Evolutionary conservation across 1,140 invertebrate species (phyloP), one percentile per base, ranked within the genome.

Genomic region (Agraylea sexmaculata): DNA sequence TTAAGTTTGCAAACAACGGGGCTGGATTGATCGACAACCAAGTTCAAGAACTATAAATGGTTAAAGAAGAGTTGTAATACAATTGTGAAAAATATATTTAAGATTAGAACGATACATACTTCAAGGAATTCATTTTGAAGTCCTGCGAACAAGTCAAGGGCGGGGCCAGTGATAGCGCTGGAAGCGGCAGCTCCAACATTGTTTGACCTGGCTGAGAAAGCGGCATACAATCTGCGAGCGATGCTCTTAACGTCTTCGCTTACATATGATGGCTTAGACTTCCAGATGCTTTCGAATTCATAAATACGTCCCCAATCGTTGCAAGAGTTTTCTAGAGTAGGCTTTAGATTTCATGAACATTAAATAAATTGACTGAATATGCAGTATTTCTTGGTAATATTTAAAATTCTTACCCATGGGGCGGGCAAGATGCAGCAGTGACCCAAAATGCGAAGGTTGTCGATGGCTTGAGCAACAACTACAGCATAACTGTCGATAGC

Each of bases 141-240:
- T 2, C 23, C 8, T 29, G 30, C 18, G 43, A 49, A 5, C 36
- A 49, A 43, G 18, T 10, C n/a, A 2, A 31, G 5, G 22, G 43
- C 43, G 19, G 31, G 23, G 11, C 7, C 20, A 8, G 47, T 49
- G 11, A 43, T 37, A 27, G 47, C 47, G 22, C 40, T 43, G 37
- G 47, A 45, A n/a, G 41, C 47, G 3, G 47, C 47, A 37, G 47
- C 47, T 32, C 47, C 47, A 22, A 49, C 47, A 22, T 49, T 45
- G 47, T 49, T 49, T 27, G 40, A 25, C 40, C 43, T 42, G 21
- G 47, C 25, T 7, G 19, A 33, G 43, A 49, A 45, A 15, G 47
- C 29, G 12, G 21, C 31, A 37, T 49, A 49, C 6, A 49, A 37
- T 4, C 37, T 27, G 13, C 43, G 47, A 5, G 47, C 40, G 15